Evolutionary conservation across 1,140 invertebrate species (phyloP).

Genomic region (Homalodisca vitripennis): DNA sequence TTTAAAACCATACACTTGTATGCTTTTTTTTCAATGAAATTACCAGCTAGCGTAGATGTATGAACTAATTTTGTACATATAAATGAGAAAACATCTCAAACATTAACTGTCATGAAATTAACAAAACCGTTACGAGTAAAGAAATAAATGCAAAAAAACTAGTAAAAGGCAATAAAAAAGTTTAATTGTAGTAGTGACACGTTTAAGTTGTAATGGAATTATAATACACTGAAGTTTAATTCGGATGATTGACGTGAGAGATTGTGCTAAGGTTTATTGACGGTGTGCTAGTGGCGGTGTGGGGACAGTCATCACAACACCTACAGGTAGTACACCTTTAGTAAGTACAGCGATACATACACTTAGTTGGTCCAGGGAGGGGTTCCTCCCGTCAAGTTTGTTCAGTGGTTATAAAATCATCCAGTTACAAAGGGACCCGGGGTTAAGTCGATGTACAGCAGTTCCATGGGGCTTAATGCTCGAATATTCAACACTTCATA

Average conservation of each 20-base stretch:
- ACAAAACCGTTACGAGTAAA: background rate
- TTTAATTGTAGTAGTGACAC: background rate
- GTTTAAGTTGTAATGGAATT: background rate
- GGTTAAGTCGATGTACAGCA: background rate
- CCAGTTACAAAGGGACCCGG: background rate
- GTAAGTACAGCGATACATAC: background rate
- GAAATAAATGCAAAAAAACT: background rate
- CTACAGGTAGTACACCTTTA: background rate
- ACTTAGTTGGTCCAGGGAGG: conserved; percentile 18
- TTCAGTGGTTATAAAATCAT: background rate
- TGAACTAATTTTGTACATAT: no score
- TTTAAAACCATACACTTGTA: no score
- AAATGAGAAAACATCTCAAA: no score
- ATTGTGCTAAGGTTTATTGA: background rate
- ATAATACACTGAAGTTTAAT: background rate
- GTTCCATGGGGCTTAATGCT: background rate
- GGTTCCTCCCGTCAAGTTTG: background rate
- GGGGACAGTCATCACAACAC: conserved; percentile 11
- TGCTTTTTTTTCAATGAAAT: no score
- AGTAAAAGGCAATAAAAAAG: background rate
- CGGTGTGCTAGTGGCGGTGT: background rate
- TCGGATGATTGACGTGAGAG: background rate
- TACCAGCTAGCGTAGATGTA: no score
- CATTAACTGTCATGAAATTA: no score
- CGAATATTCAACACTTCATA: background rate